Conservation (phyloP, 2,113 vertebrate species). For the Elachura formosa region DNA sequence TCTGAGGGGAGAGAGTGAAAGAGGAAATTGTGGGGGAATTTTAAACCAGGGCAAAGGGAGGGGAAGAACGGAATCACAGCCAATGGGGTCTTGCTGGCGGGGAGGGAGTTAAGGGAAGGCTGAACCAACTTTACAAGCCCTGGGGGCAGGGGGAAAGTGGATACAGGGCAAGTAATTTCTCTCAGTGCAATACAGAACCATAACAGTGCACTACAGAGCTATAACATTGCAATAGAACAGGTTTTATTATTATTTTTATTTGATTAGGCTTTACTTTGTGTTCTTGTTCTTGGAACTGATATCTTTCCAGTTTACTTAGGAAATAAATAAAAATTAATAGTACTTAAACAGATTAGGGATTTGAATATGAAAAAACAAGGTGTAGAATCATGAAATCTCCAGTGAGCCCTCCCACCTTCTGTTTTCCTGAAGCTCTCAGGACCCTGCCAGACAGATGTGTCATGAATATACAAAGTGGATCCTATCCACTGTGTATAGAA, state of each 20-base stretch:
- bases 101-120: too few relatives aligned
- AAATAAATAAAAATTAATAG: neutral
- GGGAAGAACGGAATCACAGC: too few relatives aligned
- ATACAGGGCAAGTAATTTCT: too few relatives aligned
- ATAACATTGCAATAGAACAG: too few relatives aligned
- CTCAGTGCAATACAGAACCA: too few relatives aligned
- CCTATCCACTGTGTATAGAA: neutral
- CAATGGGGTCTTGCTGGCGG: too few relatives aligned
- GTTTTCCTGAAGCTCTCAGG: neutral
- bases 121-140: too few relatives aligned
- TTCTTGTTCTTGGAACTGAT: neutral
- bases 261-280: neutral
- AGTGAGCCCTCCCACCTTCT: neutral
- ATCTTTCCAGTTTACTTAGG: neutral
- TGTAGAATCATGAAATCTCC: neutral
- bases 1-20: too few relatives aligned
- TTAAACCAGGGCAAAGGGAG: too few relatives aligned
- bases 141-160: too few relatives aligned
- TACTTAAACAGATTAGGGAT: neutral
- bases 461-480: neutral
- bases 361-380: neutral
- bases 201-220: too few relatives aligned
- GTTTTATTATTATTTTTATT: neutral
- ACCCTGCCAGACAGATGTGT: neutral
- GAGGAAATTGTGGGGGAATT: too few relatives aligned